phyloP scores from a whole-genome alignment of 2,113 vertebrate species.

The Vidua macroura region DNA sequence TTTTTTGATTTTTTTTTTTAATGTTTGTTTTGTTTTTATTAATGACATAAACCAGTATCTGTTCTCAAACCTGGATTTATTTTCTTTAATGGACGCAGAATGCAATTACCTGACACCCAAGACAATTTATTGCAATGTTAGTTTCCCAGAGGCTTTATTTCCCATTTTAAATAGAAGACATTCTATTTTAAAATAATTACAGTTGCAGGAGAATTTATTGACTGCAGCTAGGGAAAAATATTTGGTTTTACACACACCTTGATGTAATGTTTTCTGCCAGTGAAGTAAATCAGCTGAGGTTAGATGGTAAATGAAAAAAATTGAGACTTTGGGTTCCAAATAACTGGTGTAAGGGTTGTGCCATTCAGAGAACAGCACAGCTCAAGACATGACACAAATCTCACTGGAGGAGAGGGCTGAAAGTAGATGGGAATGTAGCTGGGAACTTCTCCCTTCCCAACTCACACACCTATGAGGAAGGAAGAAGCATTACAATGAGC shows the following conservation, averaged over 20 bases:
- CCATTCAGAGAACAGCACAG: rapidly evolving
- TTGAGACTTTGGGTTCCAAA: rapidly evolving
- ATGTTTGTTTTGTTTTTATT: neutral
- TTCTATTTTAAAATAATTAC: neutral
- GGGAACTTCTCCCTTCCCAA: neutral
- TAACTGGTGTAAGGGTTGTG: rapidly evolving
- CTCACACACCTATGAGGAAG: rapidly evolving
- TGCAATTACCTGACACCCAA: neutral
- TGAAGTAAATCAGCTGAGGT: neutral
- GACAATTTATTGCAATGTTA: neutral
- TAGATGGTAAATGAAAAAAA: neutral
- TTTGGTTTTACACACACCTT: neutral
- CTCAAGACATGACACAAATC: neutral
- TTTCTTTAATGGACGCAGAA: neutral
- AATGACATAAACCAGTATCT: neutral
- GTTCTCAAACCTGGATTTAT: neutral
- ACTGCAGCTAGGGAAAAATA: neutral
- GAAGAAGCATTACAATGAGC: neutral
- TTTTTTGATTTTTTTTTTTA: neutral
- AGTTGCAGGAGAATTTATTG: neutral
- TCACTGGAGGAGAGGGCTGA: neutral
- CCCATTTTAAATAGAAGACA: neutral
- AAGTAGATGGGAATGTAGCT: neutral
- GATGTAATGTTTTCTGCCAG: neutral
- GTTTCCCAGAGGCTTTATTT: neutral